These are phyloP conservation scores for Tetrax tetrax DNA, from an alignment of 2,113 vertebrate species.

Conservation along the genomic window DNA sequence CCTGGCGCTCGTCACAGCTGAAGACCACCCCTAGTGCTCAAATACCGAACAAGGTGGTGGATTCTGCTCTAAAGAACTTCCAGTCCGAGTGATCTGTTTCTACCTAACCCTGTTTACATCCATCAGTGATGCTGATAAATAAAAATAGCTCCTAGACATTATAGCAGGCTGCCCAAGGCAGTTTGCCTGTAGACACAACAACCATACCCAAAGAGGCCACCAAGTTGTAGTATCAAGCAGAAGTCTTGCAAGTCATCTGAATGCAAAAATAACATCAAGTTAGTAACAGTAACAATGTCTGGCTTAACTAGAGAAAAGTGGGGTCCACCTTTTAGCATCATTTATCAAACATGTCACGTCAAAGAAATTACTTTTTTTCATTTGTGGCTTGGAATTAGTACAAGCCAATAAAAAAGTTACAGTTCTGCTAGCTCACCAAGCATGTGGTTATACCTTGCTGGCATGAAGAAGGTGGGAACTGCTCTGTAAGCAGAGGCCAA, in stretches of 20 bases:
- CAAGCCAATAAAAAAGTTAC: conserved; percentile 7
- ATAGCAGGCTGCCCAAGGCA: not conserved
- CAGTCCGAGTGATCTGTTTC: not conserved
- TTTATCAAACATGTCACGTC: not conserved
- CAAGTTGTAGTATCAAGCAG: not conserved
- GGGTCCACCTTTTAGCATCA: not conserved
- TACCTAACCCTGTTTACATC: not conserved
- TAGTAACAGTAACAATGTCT: not conserved
- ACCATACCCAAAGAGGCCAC: not conserved
- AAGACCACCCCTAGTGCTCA: not conserved
- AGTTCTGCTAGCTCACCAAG: conserved; percentile 49
- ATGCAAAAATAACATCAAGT: not conserved
- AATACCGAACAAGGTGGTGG: not conserved
- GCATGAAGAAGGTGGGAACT: conserved; percentile 20
- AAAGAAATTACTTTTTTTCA: conserved; percentile 31
- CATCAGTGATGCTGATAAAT: not conserved
- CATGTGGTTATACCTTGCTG: not conserved
- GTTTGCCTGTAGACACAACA: not conserved
- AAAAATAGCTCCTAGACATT: not conserved
- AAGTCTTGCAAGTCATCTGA: not conserved
- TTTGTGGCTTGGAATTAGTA: conserved; percentile 19
- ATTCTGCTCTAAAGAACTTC: not conserved
- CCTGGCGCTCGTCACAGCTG: not conserved
- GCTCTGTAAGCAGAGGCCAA: conserved; percentile 13
- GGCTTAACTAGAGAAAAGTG: not conserved